phyloP scores from a whole-genome alignment of 2,797 vertebrate species.

The Pangasius djambal region DNA sequence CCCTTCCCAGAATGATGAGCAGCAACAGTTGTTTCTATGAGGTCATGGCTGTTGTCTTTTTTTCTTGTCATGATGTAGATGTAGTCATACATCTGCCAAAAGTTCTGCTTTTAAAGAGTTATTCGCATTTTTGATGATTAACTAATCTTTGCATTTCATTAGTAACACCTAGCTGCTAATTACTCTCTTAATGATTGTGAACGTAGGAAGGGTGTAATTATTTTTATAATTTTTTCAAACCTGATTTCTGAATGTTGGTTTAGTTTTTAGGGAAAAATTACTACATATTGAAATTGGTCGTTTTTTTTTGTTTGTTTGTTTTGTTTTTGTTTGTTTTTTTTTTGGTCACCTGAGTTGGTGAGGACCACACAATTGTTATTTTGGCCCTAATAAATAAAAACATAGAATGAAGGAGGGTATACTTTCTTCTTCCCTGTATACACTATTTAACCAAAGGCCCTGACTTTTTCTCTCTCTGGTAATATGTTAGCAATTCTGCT shows the following conservation, averaged over 20 bases:
- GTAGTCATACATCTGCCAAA: background rate
- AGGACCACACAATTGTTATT: background rate
- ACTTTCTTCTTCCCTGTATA: background rate
- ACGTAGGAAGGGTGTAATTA: background rate
- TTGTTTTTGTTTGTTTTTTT: too few relatives aligned
- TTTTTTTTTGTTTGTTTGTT: too few relatives aligned
- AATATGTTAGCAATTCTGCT: constrained; percentile 4
- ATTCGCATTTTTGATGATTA: background rate
- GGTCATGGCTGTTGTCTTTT: background rate
- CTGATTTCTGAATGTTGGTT: background rate
- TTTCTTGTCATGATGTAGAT: background rate
- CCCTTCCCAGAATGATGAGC: background rate
- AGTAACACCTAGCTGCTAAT: background rate
- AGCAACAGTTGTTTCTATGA: too few relatives aligned
- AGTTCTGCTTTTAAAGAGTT: background rate
- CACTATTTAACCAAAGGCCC: constrained; percentile 59
- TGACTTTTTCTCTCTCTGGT: constrained; percentile 42
- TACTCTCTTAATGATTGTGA: background rate
- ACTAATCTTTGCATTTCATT: background rate
- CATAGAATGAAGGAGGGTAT: background rate
- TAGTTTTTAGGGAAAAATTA: background rate
- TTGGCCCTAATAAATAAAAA: background rate
- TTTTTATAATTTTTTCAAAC: background rate
- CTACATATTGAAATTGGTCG: background rate
- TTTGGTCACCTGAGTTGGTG: too few relatives aligned